Evolutionary conservation across 1,140 invertebrate species (phyloP), one percentile per base, ranked within the genome.

Genomic region (Chrysopa pallens): DNA sequence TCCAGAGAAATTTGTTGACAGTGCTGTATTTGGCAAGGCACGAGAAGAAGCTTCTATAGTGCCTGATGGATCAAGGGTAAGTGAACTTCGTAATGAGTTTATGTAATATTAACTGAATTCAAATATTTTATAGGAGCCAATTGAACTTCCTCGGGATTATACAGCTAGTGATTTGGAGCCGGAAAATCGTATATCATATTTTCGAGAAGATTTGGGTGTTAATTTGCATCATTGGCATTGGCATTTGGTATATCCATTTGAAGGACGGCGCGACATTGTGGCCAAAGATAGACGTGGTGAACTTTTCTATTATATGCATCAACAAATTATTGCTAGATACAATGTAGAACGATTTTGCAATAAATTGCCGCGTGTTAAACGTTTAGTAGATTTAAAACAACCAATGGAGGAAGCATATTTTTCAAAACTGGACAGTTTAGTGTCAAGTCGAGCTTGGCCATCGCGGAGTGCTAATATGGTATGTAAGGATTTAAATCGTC

Each of bases 141-240:
- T 85, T 36, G 68, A 72, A 29, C 80, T 84, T 45, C 79, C 80
- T 0, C 54, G 62, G n/a, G 77, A 82, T 57, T 81, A 78, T 50
- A 81, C 82, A 0, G 82, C 82, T 0, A 73, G 75, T 0, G 73
- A 82, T 43, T 49, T 73, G 11, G 81, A 86, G 44, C 67, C 68
- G 1, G 84, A 88, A 51, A 80, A 86, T 56, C 71, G 78, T 23
- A 59, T 76, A 49, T 78, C 77, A 54, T 83, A 83, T 58, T 83
- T 79, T 69, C 69, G 78, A 13, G 79, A 83, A 53, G 78, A 78
- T 57, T 62, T 76, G 47, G 79, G 78, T 46, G 67, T 82, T 52
- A 84, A 83, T 58, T 65, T 80, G 1, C 76, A 80, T 56, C 81
- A 90, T 52, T 90, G 84, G 84, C 84, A 89, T 59, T 82, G 74